phyloP scores from a whole-genome alignment of 2,113 vertebrate species.

The Macaca mulatta region DNA sequence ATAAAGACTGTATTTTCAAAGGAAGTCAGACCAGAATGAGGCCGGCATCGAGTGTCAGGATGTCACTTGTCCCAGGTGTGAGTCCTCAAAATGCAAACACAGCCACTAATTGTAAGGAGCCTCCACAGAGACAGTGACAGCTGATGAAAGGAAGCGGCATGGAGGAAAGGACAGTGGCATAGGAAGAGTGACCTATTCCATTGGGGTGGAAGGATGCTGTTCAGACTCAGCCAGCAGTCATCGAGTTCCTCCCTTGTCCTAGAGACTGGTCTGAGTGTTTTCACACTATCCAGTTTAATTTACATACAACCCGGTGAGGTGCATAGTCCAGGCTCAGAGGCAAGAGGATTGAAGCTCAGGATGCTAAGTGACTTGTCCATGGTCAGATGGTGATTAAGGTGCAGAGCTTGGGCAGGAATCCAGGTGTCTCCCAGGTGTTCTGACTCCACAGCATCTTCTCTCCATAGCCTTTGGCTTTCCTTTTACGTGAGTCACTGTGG shows the following conservation, averaged over 20 bases:
- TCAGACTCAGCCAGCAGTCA: not conserved
- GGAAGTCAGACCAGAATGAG: not conserved
- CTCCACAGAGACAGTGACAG: not conserved
- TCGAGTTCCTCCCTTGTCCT: not conserved
- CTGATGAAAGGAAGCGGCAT: not conserved
- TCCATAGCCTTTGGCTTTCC: not conserved
- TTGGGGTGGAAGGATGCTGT: not conserved
- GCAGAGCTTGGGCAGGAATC: not conserved
- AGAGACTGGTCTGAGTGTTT: not conserved
- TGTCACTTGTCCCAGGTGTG: not conserved
- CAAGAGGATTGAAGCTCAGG: not conserved
- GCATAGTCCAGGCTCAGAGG: not conserved
- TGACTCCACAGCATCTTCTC: not conserved
- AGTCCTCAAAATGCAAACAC: not conserved
- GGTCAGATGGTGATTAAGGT: not conserved
- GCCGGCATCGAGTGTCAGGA: not conserved
- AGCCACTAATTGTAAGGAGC: too few relatives aligned
- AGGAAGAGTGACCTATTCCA: not conserved
- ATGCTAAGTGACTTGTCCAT: not conserved
- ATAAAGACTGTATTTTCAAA: not conserved
- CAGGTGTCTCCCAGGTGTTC: not conserved
- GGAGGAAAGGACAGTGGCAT: not conserved
- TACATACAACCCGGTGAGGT: not conserved
- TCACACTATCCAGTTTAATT: not conserved
- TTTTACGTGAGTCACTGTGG: not conserved